Evolutionary conservation across 2,113 vertebrate species (phyloP), one percentile per base, ranked within the genome.

Genomic region (Podarcis raffonei): DNA sequence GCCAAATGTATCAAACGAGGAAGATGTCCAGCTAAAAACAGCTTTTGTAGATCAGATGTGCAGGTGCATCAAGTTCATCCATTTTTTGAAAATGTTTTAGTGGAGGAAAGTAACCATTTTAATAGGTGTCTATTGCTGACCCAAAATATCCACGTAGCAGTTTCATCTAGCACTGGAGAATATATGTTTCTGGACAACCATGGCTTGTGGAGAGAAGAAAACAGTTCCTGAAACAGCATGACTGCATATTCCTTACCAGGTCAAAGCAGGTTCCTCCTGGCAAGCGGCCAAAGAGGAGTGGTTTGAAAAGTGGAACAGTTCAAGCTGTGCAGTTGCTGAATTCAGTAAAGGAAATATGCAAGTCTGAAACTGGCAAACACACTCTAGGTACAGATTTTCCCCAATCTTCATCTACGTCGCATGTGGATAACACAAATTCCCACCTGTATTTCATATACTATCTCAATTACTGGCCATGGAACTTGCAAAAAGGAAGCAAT

Each of bases 131-230:
- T n/a, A 25, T 37, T 53, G n/a, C 35, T 23, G 89, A 30, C 74
- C 59, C 16, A 65, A 72, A 23, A 22, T 11, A 2, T 2, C 8
- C 30, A 53, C 57, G 59, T 57, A 35, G 15, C 0, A 0, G 85
- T 66, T 16, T 86, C 66, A 27, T 1, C 0, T 1, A 0, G 65
- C 77, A 83, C 66, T 20, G 27, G 37, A 20, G 32, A 92, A 42
- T n/a, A 37, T 88, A 78, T 13, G 25, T 53, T 39, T 87, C 59
- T n/a, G 16, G 27, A 16, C 12, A 0, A n/a, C 57, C 69, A 80
- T 32, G 68, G 76, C 59, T 78, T 32, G 81, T 2, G 1, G 20
- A 68, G 42, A 20, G n/a, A 15, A 0, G 6, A 74, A 25, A 53
- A 77, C 30, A 75, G 15, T 65, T 91, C 77, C 89, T 78, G 62